Base-by-base conservation (phyloP, 2,888 invertebrate genomes). In the Drosophila putrida region DNA sequence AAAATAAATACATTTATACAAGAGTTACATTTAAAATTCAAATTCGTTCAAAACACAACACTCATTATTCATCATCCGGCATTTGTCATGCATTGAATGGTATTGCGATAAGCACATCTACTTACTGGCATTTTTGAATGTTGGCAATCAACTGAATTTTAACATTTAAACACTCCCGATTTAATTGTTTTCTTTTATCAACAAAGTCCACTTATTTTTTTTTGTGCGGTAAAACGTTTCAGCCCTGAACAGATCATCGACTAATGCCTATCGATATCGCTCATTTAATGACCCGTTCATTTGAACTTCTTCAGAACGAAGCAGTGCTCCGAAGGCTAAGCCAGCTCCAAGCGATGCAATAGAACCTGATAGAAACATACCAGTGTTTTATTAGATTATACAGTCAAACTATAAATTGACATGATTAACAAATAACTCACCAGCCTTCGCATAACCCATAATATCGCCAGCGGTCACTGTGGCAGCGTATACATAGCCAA, bases 391-490 rank as follows among this genome's bases (percentile, higher is more conserved):
- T 35, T 4, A 27, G 4, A 61, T 54, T 49, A 20, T 39, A 51
- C 39, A 54, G 13, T 55, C 41, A 25, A 51, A 60, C 27, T 28
- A 58, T 57, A 57, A 43, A 41, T 36, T 13, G 35, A 28, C 57
- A 63, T 36, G 57, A 57, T 43, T 49, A n/a, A 4, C 6, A 43
- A n/a, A 91, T 60, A 65, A 91, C 93, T 93, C 93, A 98, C 98
- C 97, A 91, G 98, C 97, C 95, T 97, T 98, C 8, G 96, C 96
- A 93, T 97, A 98, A 74, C 98, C 98, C 93, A 98, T 94, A 61
- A 98, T 94, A 39, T 98, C 98, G 57, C 98, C 98, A 44, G 96
- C 96, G 43, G 98, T 97, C 44, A 98, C 97, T 4, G 96, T 95
- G 39, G 97, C 96, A 20, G 98, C 98, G 91, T 98, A 98, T 0